phyloP scores from a whole-genome alignment of 2,113 vertebrate genomes.

The Holacanthus passer region DNA sequence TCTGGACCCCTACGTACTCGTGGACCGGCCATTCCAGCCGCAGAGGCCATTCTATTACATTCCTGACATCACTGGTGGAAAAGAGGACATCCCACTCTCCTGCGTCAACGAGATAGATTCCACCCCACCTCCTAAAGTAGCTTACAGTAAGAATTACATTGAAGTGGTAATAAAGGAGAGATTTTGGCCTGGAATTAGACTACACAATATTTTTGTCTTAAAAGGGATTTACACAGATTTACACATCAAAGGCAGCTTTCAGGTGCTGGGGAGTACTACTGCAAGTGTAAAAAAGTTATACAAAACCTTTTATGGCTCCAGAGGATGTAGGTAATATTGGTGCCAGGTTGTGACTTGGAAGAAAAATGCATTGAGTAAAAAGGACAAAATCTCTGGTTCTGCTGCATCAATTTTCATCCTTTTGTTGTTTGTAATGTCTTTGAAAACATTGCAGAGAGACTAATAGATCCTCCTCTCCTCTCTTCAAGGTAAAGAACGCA shows the following conservation, averaged over 20 bases:
- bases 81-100: conserved; percentile 94
- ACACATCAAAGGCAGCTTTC: too few relatives aligned
- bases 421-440: too few relatives aligned
- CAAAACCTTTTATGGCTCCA: too few relatives aligned
- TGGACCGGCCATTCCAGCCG: conserved; percentile 95
- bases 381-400: not conserved
- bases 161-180: not conserved
- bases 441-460: not conserved
- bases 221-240: not conserved
- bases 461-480: not conserved
- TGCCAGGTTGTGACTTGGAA: too few relatives aligned
- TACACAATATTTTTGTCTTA: not conserved
- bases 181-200: not conserved
- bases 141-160: conserved; percentile 88
- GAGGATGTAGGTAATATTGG: too few relatives aligned
- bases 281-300: not conserved
- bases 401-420: not conserved
- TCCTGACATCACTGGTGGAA: conserved; percentile 92
- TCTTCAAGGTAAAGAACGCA: conserved; percentile 88
- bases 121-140: conserved; percentile 92
- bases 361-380: too few relatives aligned
- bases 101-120: conserved; percentile 98
- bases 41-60: conserved; percentile 96
- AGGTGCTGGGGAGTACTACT: not conserved
- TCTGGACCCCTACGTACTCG: conserved; percentile 95